Conservation (phyloP, 2,888 invertebrate species). For the Drosophila paracracens region DNA sequence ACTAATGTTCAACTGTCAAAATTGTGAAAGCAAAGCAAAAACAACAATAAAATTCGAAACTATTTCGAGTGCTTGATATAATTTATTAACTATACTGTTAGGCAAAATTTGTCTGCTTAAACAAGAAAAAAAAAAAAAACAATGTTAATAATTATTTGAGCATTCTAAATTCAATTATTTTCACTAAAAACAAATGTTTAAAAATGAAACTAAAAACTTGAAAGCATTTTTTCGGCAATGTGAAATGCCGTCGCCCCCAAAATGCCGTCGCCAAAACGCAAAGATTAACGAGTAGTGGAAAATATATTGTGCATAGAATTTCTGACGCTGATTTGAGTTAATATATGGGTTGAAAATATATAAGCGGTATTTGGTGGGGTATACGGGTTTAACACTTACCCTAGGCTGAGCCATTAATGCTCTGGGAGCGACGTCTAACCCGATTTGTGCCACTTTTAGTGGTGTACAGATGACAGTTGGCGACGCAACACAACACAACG, state of each 20-base stretch:
- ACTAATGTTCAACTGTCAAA: background rate
- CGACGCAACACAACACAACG: conserved; percentile 76
- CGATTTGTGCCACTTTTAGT: conserved; percentile 86
- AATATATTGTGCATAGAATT: background rate
- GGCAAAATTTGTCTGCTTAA: background rate
- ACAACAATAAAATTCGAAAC: background rate
- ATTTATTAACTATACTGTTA: background rate
- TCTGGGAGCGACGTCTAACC: conserved; percentile 86
- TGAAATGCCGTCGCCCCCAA: conserved; percentile 2
- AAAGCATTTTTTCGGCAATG: background rate
- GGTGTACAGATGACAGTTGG: conserved; percentile 78
- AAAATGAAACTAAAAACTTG: background rate
- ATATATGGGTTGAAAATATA: background rate
- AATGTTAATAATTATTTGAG: background rate
- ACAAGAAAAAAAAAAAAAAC: background rate
- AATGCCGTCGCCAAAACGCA: conserved; percentile 2
- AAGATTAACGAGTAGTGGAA: background rate
- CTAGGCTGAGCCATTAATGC: conserved; percentile 86
- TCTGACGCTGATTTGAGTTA: background rate
- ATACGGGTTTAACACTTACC: conserved; percentile 81
- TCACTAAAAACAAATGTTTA: background rate
- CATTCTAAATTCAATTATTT: background rate
- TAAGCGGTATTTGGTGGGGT: background rate
- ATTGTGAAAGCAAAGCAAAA: background rate
- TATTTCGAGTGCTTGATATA: background rate